phyloP scores from a whole-genome alignment of 2,113 vertebrate genomes.

The Engystomops pustulosus region DNA sequence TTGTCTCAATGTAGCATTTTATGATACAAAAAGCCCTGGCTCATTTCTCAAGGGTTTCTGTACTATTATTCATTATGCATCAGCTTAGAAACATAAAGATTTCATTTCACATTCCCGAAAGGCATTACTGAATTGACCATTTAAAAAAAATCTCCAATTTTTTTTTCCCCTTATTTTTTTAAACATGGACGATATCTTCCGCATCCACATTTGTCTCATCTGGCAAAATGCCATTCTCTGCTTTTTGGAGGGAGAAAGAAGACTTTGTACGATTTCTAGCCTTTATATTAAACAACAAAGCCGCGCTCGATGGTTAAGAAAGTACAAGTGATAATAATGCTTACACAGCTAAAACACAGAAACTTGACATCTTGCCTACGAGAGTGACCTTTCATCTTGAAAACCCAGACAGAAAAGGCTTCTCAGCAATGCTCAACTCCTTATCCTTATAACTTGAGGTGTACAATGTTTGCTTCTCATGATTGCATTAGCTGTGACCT shows the following conservation, averaged over 20 bases:
- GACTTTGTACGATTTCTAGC: slow-evolving; percentile 52
- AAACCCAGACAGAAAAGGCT: slow-evolving; percentile 27
- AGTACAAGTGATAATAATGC: slow-evolving; percentile 39
- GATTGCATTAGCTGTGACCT: slow-evolving; percentile 54
- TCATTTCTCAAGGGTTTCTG: slow-evolving; percentile 51
- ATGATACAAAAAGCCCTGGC: slow-evolving; percentile 29
- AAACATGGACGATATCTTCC: slow-evolving; percentile 52
- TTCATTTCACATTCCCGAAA: slow-evolving; percentile 49
- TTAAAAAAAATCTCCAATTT: slow-evolving; percentile 33
- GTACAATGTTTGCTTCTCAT: slow-evolving; percentile 44
- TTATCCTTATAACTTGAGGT: slow-evolving; percentile 45
- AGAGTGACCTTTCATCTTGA: slow-evolving; percentile 54
- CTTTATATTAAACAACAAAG: slow-evolving; percentile 51
- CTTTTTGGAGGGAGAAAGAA: slow-evolving; percentile 44
- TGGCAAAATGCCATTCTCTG: slow-evolving; percentile 46
- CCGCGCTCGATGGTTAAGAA: slow-evolving; percentile 24
- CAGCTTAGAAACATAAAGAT: slow-evolving; percentile 57
- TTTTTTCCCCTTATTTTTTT: slow-evolving; percentile 3
- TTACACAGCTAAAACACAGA: slow-evolving; percentile 49
- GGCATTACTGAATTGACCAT: slow-evolving; percentile 45
- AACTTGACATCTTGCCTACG: slow-evolving; percentile 55
- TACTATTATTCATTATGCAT: slow-evolving; percentile 55
- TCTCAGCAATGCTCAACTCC: slow-evolving; percentile 45
- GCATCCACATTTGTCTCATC: slow-evolving; percentile 51
- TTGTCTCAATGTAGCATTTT: slow-evolving; percentile 55